Evolutionary conservation across 2,797 vertebrate species (phyloP).

Genomic region (Ptychadena robeensis): DNA sequence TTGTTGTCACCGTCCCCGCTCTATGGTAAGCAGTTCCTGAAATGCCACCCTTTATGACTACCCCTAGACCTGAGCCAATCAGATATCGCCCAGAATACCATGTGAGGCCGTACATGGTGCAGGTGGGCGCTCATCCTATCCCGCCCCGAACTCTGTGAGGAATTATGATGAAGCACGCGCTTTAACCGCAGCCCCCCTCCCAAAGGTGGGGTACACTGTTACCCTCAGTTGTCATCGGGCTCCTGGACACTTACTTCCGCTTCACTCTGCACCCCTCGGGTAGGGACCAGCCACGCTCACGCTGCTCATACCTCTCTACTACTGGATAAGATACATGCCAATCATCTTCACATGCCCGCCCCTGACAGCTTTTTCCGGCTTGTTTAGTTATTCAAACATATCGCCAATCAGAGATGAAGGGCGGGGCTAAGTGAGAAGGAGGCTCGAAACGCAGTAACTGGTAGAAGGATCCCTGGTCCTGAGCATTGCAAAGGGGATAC

Average conservation of each 20-base stretch:
- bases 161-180: too few relatives aligned
- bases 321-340: slow-evolving; percentile 8
- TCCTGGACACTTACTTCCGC: neutral
- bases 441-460: slow-evolving; percentile 27
- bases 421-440: neutral
- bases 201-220: neutral
- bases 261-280: neutral
- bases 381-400: neutral
- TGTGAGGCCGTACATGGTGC: too few relatives aligned
- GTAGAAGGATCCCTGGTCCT: too few relatives aligned
- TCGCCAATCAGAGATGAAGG: neutral
- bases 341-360: neutral
- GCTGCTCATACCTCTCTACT: neutral
- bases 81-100: neutral
- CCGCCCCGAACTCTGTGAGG: too few relatives aligned
- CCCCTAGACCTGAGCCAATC: too few relatives aligned
- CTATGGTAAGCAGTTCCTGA: too few relatives aligned
- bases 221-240: neutral
- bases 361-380: neutral
- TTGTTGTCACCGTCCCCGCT: too few relatives aligned
- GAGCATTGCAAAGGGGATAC: too few relatives aligned
- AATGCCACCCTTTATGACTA: too few relatives aligned
- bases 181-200: too few relatives aligned
- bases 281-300: neutral
- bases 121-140: too few relatives aligned